phyloP scores from a whole-genome alignment of 2,797 vertebrate species.

The Paedocypris micromegethes region DNA sequence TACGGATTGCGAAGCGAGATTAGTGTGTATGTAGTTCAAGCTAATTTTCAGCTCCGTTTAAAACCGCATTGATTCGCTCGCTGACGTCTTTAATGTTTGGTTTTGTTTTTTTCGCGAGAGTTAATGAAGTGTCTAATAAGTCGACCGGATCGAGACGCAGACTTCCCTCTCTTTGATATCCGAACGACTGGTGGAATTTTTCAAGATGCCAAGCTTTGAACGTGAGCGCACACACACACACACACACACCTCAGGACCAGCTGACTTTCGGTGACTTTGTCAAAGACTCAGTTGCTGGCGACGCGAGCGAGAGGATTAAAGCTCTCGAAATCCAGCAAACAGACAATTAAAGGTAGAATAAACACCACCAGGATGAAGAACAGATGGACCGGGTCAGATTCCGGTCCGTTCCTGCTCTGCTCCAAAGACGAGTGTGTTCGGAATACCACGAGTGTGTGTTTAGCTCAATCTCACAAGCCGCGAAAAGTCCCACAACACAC shows the following conservation, averaged over 20 bases:
- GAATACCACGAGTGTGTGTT: not conserved
- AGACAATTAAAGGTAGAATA: conserved; percentile 31
- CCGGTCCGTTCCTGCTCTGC: not conserved
- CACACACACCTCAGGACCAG: conserved; percentile 21
- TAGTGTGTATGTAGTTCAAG: not conserved
- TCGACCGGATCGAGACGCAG: conserved; percentile 15
- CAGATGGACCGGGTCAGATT: conserved; percentile 37
- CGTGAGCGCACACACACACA: conserved; percentile 12
- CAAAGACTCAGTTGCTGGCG: conserved; percentile 37
- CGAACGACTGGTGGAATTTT: conserved; percentile 26
- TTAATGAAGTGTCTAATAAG: conserved; percentile 32
- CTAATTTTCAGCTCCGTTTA: conserved; percentile 16
- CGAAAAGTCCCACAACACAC: not conserved
- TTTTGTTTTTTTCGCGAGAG: conserved; percentile 1
- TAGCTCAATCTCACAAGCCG: not conserved
- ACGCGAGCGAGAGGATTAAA: conserved; percentile 30
- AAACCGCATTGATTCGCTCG: not conserved
- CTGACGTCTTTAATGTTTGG: not conserved
- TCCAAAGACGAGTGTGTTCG: conserved; percentile 1
- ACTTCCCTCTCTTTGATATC: conserved; percentile 32
- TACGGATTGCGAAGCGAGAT: too few species aligned
- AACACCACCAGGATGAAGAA: conserved; percentile 7
- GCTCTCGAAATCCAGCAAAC: conserved; percentile 7
- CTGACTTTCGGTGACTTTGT: conserved; percentile 44
- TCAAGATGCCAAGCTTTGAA: conserved; percentile 29